Evolutionary conservation across 2,888 invertebrate species (phyloP).

Genomic region (Dilophus febrilis): DNA sequence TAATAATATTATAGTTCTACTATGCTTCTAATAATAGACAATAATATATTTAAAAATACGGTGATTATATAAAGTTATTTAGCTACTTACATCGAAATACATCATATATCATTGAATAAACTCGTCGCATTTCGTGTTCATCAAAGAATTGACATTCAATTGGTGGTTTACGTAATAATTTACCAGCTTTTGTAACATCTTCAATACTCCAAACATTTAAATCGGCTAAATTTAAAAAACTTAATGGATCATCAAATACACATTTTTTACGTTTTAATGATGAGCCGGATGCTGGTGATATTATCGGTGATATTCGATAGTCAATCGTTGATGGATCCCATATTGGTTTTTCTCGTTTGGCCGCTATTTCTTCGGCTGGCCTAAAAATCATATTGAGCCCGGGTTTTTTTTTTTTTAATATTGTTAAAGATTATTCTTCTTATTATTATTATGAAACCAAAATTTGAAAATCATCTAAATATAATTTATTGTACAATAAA

Average conservation of each 20-base stretch:
- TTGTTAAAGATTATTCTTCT: no score
- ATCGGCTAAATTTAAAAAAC: conserved; percentile 15
- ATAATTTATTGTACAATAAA: no score
- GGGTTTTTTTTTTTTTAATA: no score
- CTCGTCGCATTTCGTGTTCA: conserved; percentile 37
- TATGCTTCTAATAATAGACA: no score
- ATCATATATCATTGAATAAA: conserved; percentile 37
- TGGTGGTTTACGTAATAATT: conserved; percentile 21
- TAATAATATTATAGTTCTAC: no score
- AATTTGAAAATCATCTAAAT: no score
- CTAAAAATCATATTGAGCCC: not conserved
- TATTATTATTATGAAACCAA: no score
- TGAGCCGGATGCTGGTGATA: conserved; percentile 15
- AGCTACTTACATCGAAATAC: conserved; percentile 34
- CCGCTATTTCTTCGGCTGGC: conserved; percentile 1
- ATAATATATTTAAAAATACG: no score
- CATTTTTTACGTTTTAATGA: conserved; percentile 13
- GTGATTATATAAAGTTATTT: no score
- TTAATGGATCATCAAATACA: conserved; percentile 17
- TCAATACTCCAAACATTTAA: conserved; percentile 20
- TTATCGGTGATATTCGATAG: conserved; percentile 16
- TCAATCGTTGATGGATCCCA: conserved; percentile 20
- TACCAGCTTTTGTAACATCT: conserved; percentile 24
- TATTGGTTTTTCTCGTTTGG: conserved; percentile 12
- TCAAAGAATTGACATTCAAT: conserved; percentile 21